A percentile compares a stretch with the other conserved stretches of the same genome.
Conservation (phyloP, 2,113 vertebrate genomes). For the Corythornis vintsioides region DNA sequence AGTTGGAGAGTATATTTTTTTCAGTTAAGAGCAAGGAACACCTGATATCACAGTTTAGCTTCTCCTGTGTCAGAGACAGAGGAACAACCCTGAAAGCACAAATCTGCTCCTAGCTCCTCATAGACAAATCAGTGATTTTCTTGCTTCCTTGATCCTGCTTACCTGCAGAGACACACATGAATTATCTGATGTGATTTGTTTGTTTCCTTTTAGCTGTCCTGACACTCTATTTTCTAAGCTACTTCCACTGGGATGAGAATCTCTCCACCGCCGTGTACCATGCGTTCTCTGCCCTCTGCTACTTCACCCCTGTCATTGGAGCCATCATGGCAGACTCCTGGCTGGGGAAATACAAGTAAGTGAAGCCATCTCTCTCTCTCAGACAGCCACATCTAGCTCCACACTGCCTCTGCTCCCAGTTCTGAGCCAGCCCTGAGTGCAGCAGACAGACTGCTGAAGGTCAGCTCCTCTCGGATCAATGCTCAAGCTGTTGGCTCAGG, state of each 20-base stretch:
- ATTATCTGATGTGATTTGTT: constrained; percentile 14
- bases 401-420: not conserved
- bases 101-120: not conserved
- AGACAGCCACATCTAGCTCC: not conserved
- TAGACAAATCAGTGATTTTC: not conserved
- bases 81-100: not conserved
- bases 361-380: not conserved
- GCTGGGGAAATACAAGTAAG: constrained; percentile 97
- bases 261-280: constrained; percentile 94
- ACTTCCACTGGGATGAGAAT: constrained; percentile 90
- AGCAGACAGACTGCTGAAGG: not conserved
- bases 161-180: not conserved
- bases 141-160: not conserved
- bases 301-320: constrained; percentile 94
- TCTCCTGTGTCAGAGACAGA: not conserved
- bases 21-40: not conserved
- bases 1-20: not conserved
- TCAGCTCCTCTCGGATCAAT: not conserved
- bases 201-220: constrained; percentile 83
- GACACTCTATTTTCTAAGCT: constrained; percentile 92
- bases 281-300: constrained; percentile 92
- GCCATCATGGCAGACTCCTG: constrained; percentile 95
- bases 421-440: not conserved
- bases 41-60: not conserved
- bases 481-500: not conserved